Evolutionary conservation across 2,113 vertebrate species (phyloP).

Genomic region (Ctenodactylus gundi): DNA sequence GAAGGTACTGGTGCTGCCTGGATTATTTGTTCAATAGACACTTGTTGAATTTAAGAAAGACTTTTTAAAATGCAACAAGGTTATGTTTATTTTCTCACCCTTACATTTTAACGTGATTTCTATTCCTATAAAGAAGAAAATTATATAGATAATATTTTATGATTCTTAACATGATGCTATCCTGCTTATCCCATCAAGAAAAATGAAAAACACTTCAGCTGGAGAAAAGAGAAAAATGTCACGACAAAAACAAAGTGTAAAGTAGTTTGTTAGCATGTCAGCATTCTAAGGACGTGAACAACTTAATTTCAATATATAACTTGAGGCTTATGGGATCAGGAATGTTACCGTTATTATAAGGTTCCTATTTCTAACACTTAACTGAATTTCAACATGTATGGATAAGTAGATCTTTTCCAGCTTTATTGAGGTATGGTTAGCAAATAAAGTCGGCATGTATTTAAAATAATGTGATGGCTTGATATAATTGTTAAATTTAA

Average conservation of each 20-base stretch:
- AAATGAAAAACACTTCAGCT: not conserved
- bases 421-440: not conserved
- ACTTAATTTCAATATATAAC: not conserved
- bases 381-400: not conserved
- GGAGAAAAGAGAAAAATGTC: not conserved
- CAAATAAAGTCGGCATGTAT: not conserved
- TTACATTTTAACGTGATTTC: not conserved
- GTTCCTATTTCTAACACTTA: not conserved
- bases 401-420: not conserved
- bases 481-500: not conserved
- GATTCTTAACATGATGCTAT: not conserved
- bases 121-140: not conserved
- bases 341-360: not conserved
- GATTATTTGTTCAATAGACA: not conserved
- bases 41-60: not conserved
- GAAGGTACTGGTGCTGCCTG: not conserved
- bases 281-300: not conserved
- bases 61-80: not conserved
- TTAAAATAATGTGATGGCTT: not conserved
- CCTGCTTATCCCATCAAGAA: not conserved
- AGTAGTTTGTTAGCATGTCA: slow-evolving; percentile 12
- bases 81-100: not conserved
- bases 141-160: not conserved
- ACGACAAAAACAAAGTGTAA: not conserved
- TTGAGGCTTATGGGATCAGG: not conserved